Evolutionary conservation across 2,888 invertebrate genomes (phyloP), one percentile per base, ranked within the genome.

Genomic region (Bombyx huttoni): DNA sequence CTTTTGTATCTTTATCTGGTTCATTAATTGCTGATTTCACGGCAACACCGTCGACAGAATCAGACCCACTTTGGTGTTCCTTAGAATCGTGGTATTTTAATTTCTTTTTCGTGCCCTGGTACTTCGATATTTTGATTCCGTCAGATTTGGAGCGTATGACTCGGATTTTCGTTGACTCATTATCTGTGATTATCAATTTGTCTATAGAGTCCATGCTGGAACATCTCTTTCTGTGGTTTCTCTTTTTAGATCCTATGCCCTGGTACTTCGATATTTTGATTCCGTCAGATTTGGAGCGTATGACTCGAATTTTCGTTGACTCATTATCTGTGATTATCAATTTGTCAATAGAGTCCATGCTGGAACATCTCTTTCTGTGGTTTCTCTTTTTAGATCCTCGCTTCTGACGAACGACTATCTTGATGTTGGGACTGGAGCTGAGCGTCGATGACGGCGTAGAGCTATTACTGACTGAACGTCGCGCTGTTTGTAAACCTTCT

Each of bases 161-260:
- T 46, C 75, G 75, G 54, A 75, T 75, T 69, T 84, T 87, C 10
- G 68, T 62, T 46, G 69, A 63, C 46, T 75, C 68, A 57, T 64
- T 75, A 52, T 83, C 78, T 35, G 75, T 65, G 52, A 75, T 57
- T 51, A 73, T 57, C 56, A 83, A 61, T 68, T 81, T 83, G 51
- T 89, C 86, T 56, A 89, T 78, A 12, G 89, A 87, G 62, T 87
- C 86, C 66, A 84, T 77, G 63, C 89, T 89, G 8, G 85, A 85
- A 62, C 86, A 88, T 61, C 89, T 81, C 69, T 89, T 89, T 64
- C 78, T 89, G 49, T 78, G 76, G 60, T 83, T 78, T 10, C 89
- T 81, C 66, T 85, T 90, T 62, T 81, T 85, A 34, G 89, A 86
- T 56, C 77, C 75, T 68, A n/a, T n/a, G n/a, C n/a, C n/a, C n/a